A percentile compares a stretch with the other conserved stretches of the same genome.
Conservation (phyloP, 2,113 vertebrate genomes). For the Seriola rivoliana region DNA sequence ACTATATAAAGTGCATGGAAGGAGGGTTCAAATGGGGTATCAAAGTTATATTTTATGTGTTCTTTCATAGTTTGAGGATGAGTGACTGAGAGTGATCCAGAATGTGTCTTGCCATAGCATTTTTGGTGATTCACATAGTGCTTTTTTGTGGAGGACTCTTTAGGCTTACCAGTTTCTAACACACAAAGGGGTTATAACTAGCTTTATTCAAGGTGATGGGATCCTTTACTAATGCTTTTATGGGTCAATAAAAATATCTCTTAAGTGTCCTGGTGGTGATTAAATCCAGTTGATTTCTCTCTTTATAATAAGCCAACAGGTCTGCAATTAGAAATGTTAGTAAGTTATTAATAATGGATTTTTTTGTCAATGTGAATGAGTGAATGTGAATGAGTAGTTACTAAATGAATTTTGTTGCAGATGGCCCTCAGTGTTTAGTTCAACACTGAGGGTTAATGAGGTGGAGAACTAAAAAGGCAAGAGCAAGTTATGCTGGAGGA, state of each 20-base stretch:
- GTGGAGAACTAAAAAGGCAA: background rate
- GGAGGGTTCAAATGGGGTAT: background rate
- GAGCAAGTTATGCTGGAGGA: background rate
- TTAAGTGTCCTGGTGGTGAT: background rate
- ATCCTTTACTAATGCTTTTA: background rate
- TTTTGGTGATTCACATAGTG: background rate
- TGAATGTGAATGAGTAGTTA: background rate
- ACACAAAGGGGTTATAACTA: background rate
- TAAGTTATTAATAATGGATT: background rate
- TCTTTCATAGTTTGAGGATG: background rate
- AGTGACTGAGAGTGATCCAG: too few relatives aligned
- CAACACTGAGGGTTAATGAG: background rate
- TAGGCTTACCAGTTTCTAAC: too few relatives aligned
- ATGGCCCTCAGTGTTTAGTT: background rate
- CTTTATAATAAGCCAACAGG: background rate
- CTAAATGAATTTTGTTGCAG: background rate
- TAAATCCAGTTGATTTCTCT: background rate
- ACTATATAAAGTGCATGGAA: background rate
- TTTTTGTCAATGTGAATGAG: background rate
- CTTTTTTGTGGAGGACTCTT: background rate
- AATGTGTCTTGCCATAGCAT: too few relatives aligned
- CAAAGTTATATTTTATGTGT: background rate
- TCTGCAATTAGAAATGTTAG: background rate
- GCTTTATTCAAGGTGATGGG: background rate
- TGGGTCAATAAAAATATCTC: background rate